A percentile compares a stretch with the other conserved stretches of the same genome.
phyloP scores from a whole-genome alignment of 2,888 invertebrate species.

The Papilio elwesi region DNA sequence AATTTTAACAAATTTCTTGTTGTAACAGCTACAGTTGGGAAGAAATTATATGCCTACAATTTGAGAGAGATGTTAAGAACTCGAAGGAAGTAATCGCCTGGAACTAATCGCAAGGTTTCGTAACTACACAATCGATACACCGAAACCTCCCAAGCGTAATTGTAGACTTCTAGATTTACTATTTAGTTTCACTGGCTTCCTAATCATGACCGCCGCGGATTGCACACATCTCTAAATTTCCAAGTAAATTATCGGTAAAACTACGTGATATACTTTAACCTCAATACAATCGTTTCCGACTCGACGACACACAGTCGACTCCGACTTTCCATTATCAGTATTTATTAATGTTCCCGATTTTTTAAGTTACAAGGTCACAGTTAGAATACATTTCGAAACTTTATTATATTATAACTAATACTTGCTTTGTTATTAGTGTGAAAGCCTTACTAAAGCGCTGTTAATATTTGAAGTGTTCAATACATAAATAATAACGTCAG shows the following conservation, averaged over 20 bases:
- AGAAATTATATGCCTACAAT: not conserved
- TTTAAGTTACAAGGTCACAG: slow-evolving; percentile 22
- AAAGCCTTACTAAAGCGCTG: no score
- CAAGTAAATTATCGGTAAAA: not conserved
- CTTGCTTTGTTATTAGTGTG: no score
- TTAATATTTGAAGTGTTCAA: no score
- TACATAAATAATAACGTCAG: no score
- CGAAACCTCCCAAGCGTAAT: not conserved
- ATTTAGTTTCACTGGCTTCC: not conserved
- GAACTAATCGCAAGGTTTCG: slow-evolving; percentile 5
- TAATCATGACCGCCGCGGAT: not conserved
- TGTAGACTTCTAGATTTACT: slow-evolving; percentile 27
- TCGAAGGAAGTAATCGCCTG: slow-evolving; percentile 1
- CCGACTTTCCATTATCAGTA: slow-evolving; percentile 13
- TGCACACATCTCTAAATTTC: not conserved
- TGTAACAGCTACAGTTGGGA: no score
- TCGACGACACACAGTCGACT: no score
- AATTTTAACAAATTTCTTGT: no score
- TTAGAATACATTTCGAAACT: slow-evolving; percentile 13
- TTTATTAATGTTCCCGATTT: slow-evolving; percentile 5
- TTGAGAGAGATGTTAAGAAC: not conserved
- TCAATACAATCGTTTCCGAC: slow-evolving; percentile 7
- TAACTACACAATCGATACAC: slow-evolving; percentile 17
- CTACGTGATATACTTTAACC: slow-evolving; percentile 5
- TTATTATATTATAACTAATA: not conserved